Base-by-base conservation (phyloP, 2,888 invertebrate species). In the Masnerella sp. region DNA sequence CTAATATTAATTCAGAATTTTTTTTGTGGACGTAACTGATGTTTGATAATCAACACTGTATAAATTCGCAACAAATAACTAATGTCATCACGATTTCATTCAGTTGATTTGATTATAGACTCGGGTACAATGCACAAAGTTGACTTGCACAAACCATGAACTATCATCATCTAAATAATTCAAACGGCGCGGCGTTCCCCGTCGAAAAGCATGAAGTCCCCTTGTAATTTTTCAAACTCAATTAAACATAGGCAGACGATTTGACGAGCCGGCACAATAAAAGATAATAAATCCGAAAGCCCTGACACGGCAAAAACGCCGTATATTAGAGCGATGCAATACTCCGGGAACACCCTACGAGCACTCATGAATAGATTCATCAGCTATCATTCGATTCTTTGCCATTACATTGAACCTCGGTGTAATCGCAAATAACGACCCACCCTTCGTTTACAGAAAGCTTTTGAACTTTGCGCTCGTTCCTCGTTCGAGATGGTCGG, bases 381-480 rank as follows among this genome's bases (percentile, higher is more conserved):
- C 68, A 68, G 59, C 68, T 59, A 59, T 52, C 59, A 68, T 68
- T 68, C 52, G 68, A 59, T 69, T 69, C 69, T 61, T 69, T 34
- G 52, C 54, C 61, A 59, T 68, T 68, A 68, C 52, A 68, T 59
- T 30, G 51, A 68, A 59, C 51, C 58, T 42, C 51, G 51, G 68
- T 68, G 68, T 68, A 68, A 68, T 68, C 58, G 68, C 68, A 68
- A 68, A 68, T 59, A 68, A 58, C 45, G 59, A 68, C 51, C 52
- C 68, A 51, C 68, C 68, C 68, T 59, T 68, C 68, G 68, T 68
- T 68, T 68, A 68, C 68, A 68, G 51, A 58, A 68, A 68, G 68
- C 70, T 70, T 70, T 70, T 70, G 70, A 70, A 70, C 70, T 62
- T 70, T 62, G 62, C 49, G 70, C 62, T 70, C 62, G 56, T 62